These are phyloP conservation scores for Carduelis carduelis DNA, from an alignment of 2,797 vertebrate genomes.

Conservation along the genomic window DNA sequence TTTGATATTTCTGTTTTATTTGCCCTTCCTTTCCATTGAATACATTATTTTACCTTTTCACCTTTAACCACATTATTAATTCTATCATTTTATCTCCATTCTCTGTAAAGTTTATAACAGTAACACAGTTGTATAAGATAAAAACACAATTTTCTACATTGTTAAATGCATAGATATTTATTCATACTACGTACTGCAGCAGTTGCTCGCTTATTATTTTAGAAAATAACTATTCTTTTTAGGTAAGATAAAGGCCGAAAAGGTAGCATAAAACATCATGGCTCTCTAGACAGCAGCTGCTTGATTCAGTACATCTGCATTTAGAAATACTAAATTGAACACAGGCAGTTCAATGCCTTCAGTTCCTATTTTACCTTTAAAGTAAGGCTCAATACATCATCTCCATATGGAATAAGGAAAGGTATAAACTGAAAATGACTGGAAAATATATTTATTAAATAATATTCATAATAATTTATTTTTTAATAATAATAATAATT, in stretches of 20 bases:
- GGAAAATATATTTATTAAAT: not conserved
- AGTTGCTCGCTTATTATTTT: not conserved
- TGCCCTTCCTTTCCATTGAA: not conserved
- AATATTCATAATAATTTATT: not conserved
- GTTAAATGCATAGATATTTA: not conserved
- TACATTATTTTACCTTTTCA: not conserved
- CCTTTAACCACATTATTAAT: not conserved
- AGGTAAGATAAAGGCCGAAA: not conserved
- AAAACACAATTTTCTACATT: not conserved
- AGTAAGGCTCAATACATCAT: not conserved
- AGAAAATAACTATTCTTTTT: not conserved
- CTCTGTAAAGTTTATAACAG: not conserved
- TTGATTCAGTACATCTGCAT: not conserved
- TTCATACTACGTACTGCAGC: not conserved
- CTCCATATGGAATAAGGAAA: not conserved
- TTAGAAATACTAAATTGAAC: not conserved
- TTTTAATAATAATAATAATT: not conserved
- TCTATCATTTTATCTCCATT: not conserved
- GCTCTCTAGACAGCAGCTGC: not conserved
- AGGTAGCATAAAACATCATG: not conserved
- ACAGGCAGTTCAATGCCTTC: not conserved
- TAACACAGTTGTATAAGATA: not conserved
- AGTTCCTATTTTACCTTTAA: not conserved
- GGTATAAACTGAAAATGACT: not conserved
- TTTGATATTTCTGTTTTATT: not conserved